Percentiles rank a stretch among this genome's conserved stretches.
Conservation (phyloP, 2,888 invertebrate species). For the Drosophila fungiperda region DNA sequence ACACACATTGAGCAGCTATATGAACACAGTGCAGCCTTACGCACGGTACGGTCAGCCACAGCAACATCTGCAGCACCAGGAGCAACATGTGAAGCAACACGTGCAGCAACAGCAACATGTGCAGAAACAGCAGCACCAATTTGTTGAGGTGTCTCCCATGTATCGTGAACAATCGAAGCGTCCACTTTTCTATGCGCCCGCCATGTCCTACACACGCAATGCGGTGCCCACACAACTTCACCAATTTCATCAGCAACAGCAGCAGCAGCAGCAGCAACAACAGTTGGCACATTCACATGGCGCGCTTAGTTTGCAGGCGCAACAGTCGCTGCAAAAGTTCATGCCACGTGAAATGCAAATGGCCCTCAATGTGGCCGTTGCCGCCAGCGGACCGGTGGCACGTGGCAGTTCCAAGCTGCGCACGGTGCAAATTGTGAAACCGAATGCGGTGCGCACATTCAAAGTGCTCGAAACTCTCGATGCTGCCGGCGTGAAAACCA, state of each 20-base stretch:
- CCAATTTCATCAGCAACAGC: conserved; percentile 34
- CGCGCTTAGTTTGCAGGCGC: conserved; percentile 55
- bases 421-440: conserved; percentile 81
- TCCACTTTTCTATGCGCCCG: conserved; percentile 71
- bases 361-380: conserved; percentile 69
- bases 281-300: conserved; percentile 8
- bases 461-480: conserved; percentile 80
- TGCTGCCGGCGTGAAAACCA: conserved; percentile 78
- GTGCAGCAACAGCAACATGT: conserved; percentile 39
- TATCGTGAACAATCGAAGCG: conserved; percentile 67
- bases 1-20: conserved; percentile 75
- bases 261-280: conserved; percentile 18
- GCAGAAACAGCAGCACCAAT: conserved; percentile 39
- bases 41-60: conserved; percentile 73
- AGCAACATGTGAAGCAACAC: conserved; percentile 22
- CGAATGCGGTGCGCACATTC: conserved; percentile 70
- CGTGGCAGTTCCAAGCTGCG: conserved; percentile 73
- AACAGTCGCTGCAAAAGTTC: conserved; percentile 69
- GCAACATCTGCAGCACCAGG: conserved; percentile 41
- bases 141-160: conserved; percentile 68
- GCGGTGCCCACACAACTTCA: conserved; percentile 57
- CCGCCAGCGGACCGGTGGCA: conserved; percentile 42
- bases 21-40: conserved; percentile 75
- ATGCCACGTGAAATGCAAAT: conserved; percentile 77
- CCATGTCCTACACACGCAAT: conserved; percentile 62